Evolutionary conservation across 1,140 invertebrate species (phyloP).

Genomic region (Nasonia vitripennis): DNA sequence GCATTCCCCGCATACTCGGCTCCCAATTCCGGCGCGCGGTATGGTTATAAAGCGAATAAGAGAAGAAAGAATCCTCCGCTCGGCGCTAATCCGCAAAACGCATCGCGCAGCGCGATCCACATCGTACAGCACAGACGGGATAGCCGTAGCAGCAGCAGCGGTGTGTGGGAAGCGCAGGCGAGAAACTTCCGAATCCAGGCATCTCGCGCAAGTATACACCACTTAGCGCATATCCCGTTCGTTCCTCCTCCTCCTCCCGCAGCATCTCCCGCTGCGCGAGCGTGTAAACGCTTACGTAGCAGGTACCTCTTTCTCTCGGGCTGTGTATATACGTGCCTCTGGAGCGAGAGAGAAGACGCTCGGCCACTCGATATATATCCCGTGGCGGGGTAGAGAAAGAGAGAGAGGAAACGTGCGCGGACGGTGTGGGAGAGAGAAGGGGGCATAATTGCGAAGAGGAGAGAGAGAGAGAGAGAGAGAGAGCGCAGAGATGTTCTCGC

Average conservation of each 20-base stretch:
- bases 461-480: constrained; percentile 60
- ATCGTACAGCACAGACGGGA: background rate
- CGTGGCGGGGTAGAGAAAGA: background rate
- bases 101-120: background rate
- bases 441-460: constrained; percentile 66
- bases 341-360: constrained; percentile 11
- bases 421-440: constrained; percentile 49
- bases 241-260: constrained; percentile 6
- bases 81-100: background rate
- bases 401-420: constrained; percentile 55
- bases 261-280: constrained; percentile 4
- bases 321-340: constrained; percentile 17
- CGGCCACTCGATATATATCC: constrained; percentile 26
- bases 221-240: constrained; percentile 40
- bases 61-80: background rate
- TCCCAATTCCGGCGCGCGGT: background rate
- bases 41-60: background rate
- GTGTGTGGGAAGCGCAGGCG: background rate
- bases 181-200: constrained; percentile 39
- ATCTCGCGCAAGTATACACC: background rate
- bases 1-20: background rate
- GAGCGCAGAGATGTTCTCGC: constrained; percentile 72
- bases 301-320: constrained; percentile 53
- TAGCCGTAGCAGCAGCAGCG: background rate
- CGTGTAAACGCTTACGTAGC: constrained; percentile 59